Percentiles rank a stretch among this genome's conserved stretches.
Evolutionary conservation across 1,140 invertebrate genomes (phyloP).

Genomic region (Cydia pomonella): DNA sequence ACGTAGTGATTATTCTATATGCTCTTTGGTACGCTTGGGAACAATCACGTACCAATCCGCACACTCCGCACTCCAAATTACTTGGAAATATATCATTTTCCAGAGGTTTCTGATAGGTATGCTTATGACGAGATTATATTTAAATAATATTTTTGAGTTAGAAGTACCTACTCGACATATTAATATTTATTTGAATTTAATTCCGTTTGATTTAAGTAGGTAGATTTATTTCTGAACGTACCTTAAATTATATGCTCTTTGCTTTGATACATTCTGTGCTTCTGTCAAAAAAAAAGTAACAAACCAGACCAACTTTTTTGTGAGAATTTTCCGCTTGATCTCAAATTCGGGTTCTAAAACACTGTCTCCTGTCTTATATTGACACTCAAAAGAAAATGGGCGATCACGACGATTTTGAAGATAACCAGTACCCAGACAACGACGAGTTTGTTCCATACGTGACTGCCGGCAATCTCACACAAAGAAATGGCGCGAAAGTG

Average conservation of each 20-base stretch:
- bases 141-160: too few species aligned
- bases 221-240: background rate
- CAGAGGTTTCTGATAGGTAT: too few species aligned
- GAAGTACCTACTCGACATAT: too few species aligned
- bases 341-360: background rate
- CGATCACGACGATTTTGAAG: constrained; percentile 73
- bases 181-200: too few species aligned
- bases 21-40: too few species aligned
- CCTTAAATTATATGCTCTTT: background rate
- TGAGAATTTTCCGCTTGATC: background rate
- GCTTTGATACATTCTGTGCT: background rate
- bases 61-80: too few species aligned
- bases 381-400: constrained; percentile 49
- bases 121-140: too few species aligned
- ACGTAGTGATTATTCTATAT: too few species aligned
- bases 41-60: too few species aligned
- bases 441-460: constrained; percentile 75
- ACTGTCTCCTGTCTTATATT: background rate
- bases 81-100: too few species aligned
- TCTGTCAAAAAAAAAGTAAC: background rate
- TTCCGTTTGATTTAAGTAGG: too few species aligned
- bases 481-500: constrained; percentile 74
- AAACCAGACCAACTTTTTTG: background rate
- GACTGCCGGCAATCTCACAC: constrained; percentile 67
- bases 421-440: constrained; percentile 73